A percentile compares a stretch with the other conserved stretches of the same genome.
Conservation (phyloP, 2,797 vertebrate species). For the Sorex maritimensis region DNA sequence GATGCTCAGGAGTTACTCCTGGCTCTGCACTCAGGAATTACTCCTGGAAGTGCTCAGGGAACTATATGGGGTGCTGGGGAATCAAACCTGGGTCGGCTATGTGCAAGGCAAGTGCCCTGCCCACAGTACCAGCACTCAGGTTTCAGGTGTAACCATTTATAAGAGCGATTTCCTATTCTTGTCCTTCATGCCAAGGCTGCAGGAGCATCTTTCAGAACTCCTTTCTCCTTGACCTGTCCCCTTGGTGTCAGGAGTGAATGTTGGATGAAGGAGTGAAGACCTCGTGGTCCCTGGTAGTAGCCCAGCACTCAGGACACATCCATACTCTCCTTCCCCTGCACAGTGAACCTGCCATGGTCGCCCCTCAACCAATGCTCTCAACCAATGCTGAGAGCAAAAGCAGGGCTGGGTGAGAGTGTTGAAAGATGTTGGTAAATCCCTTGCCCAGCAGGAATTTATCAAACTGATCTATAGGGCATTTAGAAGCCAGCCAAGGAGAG, state of each 20-base stretch:
- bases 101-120: no score
- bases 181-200: no score
- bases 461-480: constrained; percentile 56
- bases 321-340: constrained; percentile 5
- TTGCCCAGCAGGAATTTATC: constrained; percentile 78
- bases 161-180: neutral
- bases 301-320: neutral
- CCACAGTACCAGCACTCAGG: no score
- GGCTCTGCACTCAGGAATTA: no score
- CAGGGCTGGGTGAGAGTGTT: neutral
- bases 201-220: neutral
- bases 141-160: neutral
- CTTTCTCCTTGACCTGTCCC: neutral
- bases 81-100: no score
- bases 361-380: no score
- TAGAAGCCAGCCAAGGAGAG: constrained; percentile 60
- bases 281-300: neutral
- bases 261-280: neutral
- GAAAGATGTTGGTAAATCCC: constrained; percentile 73
- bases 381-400: neutral
- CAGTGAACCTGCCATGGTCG: neutral
- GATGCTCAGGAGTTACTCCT: no score
- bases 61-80: no score
- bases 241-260: neutral
- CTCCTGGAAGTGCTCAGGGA: no score